Base-by-base conservation (phyloP, 1,140 invertebrate species). In the Tetraneura akinire region DNA sequence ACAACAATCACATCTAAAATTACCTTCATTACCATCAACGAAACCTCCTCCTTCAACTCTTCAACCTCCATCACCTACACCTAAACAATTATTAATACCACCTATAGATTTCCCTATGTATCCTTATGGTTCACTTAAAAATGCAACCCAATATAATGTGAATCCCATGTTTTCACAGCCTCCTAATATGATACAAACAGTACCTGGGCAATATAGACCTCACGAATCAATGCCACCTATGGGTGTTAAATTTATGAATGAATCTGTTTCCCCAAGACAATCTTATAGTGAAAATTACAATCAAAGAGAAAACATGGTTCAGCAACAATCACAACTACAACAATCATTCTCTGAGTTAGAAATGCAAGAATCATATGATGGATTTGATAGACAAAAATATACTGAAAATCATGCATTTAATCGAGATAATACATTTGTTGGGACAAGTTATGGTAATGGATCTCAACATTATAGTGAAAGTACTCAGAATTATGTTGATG, bases 11-110 rank as follows among this genome's bases (percentile, higher is more conserved):
- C 14, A 51, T 1, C 3, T 70, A 32, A 71, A 81, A 74, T 23
- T 14, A 26, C 80, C 80, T 23, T 70, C 80, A 29, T 55, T 73
- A 47, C 51, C 68, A 29, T 71, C 42, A 29, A 57, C 80, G 18
- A 81, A 42, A 62, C 68, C 80, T 0, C 66, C 80, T n/a, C n/a
- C n/a, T 42, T 51, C 68, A 2, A 66, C 80, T 8, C 71, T 80
- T 53, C 64, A 80, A 68, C 80, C 80, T 2, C 71, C 71, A 16
- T 37, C 74, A n/a, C 80, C 68, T n/a, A n/a, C n/a, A n/a, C n/a
- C n/a, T n/a, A n/a, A n/a, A n/a, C n/a, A n/a, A n/a, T n/a, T n/a
- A n/a, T n/a, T n/a, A 60, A 74, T 71, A 55, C 68, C 68, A 10
- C 68, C 68, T 42, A 6, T 21, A 37, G 53, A 26, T 37, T 71